phyloP scores from a whole-genome alignment of 35 echinoderm and acorn worm genomes.

The Hemicentrotus pulcherrimus region DNA sequence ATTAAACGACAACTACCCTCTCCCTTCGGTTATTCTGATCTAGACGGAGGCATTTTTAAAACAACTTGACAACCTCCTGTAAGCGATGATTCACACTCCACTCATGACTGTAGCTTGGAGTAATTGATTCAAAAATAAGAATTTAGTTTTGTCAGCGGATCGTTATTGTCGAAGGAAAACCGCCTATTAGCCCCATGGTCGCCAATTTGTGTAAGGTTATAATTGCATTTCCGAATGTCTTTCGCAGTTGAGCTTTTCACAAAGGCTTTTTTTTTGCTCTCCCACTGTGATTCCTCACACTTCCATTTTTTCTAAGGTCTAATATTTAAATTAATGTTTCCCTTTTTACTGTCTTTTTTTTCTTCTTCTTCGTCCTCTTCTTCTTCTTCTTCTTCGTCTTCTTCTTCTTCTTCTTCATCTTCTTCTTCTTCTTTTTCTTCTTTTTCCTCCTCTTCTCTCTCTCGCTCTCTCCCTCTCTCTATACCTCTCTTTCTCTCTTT shows the following conservation, averaged over 20 bases:
- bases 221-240: not conserved
- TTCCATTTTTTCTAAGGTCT: too few relatives aligned
- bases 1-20: not conserved
- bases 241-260: not conserved
- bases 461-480: too few relatives aligned
- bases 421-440: too few relatives aligned
- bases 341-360: not conserved
- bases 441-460: too few relatives aligned
- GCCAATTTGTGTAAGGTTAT: constrained; percentile 18
- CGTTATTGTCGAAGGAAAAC: not conserved
- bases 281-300: not conserved
- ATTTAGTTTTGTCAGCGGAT: not conserved
- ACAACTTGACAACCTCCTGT: not conserved
- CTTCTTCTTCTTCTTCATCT: too few relatives aligned
- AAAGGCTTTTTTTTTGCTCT: not conserved
- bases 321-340: too few relatives aligned
- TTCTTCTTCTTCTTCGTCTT: too few relatives aligned
- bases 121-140: constrained; percentile 1
- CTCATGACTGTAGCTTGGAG: not conserved
- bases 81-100: not conserved
- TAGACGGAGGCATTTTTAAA: not conserved
- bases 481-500: too few relatives aligned
- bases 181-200: not conserved
- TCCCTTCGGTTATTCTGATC: not conserved
- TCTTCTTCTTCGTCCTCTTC: not conserved